phyloP scores from a whole-genome alignment of 2,797 vertebrate genomes.

The Brotula barbata region DNA sequence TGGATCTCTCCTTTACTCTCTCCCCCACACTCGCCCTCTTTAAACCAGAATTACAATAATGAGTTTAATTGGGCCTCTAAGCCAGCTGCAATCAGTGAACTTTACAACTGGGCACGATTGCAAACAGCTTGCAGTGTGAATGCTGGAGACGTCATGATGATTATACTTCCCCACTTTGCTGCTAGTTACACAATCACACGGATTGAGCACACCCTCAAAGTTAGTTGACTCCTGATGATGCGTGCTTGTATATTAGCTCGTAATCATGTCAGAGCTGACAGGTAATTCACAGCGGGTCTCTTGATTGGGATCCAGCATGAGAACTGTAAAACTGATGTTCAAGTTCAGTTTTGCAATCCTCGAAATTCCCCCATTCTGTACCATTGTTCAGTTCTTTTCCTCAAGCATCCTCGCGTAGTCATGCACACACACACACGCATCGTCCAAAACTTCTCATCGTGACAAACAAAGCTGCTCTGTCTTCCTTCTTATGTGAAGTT shows the following conservation, averaged over 20 bases:
- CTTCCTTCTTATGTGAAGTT: conserved; percentile 39
- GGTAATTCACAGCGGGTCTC: conserved; percentile 30
- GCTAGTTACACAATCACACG: conserved; percentile 1
- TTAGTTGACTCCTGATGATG: conserved; percentile 19
- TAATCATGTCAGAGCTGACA: conserved; percentile 33
- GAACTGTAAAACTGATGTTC: conserved; percentile 43
- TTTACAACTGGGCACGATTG: conserved; percentile 73
- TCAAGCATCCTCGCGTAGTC: conserved; percentile 9
- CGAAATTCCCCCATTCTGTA: conserved; percentile 55
- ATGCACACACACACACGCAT: conserved; percentile 16
- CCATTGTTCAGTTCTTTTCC: conserved; percentile 46
- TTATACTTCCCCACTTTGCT: conserved; percentile 43
- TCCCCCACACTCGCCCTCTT: conserved; percentile 35
- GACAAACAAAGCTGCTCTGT: conserved; percentile 12
- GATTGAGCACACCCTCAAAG: conserved; percentile 24
- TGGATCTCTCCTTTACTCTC: conserved; percentile 33
- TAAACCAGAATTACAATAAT: conserved; percentile 74
- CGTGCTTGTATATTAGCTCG: conserved; percentile 21
- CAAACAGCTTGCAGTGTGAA: conserved; percentile 72
- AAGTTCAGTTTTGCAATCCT: conserved; percentile 29
- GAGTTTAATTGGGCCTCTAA: conserved; percentile 73
- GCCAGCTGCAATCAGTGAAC: conserved; percentile 73
- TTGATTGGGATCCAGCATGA: conserved; percentile 49
- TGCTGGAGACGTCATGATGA: conserved; percentile 45
- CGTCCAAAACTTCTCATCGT: conserved; percentile 23